phyloP scores from a whole-genome alignment of 2,113 vertebrate species.

The Protomyctophum bolini region DNA sequence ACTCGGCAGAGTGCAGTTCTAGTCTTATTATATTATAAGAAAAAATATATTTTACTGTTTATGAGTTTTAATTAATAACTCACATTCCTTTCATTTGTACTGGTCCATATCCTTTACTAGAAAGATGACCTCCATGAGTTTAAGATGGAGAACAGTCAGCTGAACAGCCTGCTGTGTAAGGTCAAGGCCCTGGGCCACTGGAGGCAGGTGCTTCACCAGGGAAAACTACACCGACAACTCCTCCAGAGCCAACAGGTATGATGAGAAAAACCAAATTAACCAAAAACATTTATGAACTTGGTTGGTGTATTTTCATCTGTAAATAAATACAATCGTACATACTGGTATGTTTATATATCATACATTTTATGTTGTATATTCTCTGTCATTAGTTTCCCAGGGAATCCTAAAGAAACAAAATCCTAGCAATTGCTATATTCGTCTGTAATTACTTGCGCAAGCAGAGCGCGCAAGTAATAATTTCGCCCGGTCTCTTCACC shows the following conservation, averaged over 20 bases:
- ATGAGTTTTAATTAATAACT: not conserved
- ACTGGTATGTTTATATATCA: not conserved
- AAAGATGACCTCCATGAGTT: constrained; percentile 72
- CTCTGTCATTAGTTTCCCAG: too few relatives aligned
- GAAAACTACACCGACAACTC: constrained; percentile 64
- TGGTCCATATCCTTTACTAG: constrained; percentile 35
- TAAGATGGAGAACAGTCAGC: constrained; percentile 60
- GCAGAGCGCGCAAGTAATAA: too few relatives aligned
- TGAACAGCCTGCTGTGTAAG: constrained; percentile 69
- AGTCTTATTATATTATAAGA: too few relatives aligned
- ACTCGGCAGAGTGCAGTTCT: too few relatives aligned
- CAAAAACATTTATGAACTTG: not conserved
- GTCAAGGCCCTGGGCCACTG: constrained; percentile 70
- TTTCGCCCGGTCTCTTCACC: too few relatives aligned
- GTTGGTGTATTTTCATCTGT: not conserved
- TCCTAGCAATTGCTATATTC: not conserved
- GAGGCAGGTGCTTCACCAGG: constrained; percentile 68
- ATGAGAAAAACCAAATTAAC: not conserved
- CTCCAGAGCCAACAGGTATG: constrained; percentile 75
- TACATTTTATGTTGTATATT: not conserved
- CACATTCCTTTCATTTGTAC: not conserved
- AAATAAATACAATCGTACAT: too few relatives aligned
- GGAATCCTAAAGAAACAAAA: too few relatives aligned
- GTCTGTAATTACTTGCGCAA: not conserved
- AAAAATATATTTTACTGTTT: not conserved